Conservation (phyloP, 2,797 vertebrate genomes). For the Takifugu rubripes region DNA sequence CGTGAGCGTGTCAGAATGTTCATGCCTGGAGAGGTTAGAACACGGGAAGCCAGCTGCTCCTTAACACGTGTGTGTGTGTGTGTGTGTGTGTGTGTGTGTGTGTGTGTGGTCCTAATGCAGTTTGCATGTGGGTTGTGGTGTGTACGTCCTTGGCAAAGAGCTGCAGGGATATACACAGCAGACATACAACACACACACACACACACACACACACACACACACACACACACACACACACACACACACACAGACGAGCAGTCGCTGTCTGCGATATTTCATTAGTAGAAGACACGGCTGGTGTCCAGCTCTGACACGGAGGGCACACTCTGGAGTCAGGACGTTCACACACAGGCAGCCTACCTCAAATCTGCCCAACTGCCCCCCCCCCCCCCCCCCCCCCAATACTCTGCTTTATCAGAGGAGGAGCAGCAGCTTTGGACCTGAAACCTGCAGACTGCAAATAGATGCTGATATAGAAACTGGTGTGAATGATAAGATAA, state of each 20-base stretch:
- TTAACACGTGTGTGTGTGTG: constrained; percentile 19
- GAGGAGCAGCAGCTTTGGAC: constrained; percentile 39
- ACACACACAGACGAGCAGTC: constrained; percentile 1
- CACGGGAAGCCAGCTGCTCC: constrained; percentile 42
- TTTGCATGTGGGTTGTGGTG: constrained; percentile 17
- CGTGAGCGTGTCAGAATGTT: constrained; percentile 49
- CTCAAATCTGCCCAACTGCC: constrained; percentile 37
- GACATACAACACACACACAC: constrained; percentile 1
- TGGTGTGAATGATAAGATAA: constrained; percentile 25
- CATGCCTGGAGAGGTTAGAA: constrained; percentile 31
- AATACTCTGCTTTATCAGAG: constrained; percentile 30
- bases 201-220: constrained; percentile 6
- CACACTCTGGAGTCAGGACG: constrained; percentile 41
- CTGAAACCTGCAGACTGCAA: constrained; percentile 43
- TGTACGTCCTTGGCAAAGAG: constrained; percentile 49
- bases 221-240: not conserved
- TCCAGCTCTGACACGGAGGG: constrained; percentile 52
- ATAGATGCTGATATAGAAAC: constrained; percentile 52
- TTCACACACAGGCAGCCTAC: constrained; percentile 32
- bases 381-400: constrained; percentile 8
- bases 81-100: not conserved
- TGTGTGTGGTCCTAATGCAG: constrained; percentile 20
- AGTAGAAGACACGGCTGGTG: constrained; percentile 47
- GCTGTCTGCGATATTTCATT: constrained; percentile 63
- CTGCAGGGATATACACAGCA: constrained; percentile 40